Evolutionary conservation across 2,797 vertebrate species (phyloP), one percentile per base, ranked within the genome.

Genomic region (Galagoides demidoff): DNA sequence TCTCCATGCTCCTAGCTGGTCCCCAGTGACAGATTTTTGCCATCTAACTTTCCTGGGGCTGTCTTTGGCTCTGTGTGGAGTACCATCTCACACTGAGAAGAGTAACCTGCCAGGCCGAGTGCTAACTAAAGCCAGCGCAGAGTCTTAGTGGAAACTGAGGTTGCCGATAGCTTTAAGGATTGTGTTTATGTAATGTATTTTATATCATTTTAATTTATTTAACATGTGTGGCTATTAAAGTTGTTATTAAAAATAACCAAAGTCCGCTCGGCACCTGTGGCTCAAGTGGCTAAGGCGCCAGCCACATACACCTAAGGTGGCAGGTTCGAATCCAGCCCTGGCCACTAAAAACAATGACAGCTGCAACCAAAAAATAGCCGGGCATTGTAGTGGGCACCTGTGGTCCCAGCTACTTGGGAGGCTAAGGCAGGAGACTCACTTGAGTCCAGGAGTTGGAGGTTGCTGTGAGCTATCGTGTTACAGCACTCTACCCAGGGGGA

Each of bases 191-290:
- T 61, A 14, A 68, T 82, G 57, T 34, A 37, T 66, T 79, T 85
- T 43, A 31, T 86, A 20, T 83, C 9, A 79, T 92, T 96, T 85
- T 63, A 78, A 87, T 86, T 89, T 90, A 57, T 70, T 95, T 94
- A 95, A 66, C 71, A 37, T 74, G 7, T 74, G 16, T 89, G 37
- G 76, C 84, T 93, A 19, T 84, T 70, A 45, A 88, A 88, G 76
- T 76, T 85, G 78, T 78, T 88, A 4, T 86, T 78, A 71, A 89
- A 90, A 95, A 78, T 68, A 92, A 82, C 73, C 63, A 39, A 82
- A 93, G 43, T 64, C 22, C 20, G 39, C 39, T 43, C 1, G 39
- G 39, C 39, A 43, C 39, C 39, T 43, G 6, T 43, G 39, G 7
- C 39, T 43, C 39, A 43, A 43, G 39, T 6, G 39, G 39, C 39